Percentiles rank a stretch among this genome's conserved stretches.
These are phyloP conservation scores for Genyomyrus donnyi DNA, from an alignment of 2,113 vertebrate species.

Conservation along the genomic window DNA sequence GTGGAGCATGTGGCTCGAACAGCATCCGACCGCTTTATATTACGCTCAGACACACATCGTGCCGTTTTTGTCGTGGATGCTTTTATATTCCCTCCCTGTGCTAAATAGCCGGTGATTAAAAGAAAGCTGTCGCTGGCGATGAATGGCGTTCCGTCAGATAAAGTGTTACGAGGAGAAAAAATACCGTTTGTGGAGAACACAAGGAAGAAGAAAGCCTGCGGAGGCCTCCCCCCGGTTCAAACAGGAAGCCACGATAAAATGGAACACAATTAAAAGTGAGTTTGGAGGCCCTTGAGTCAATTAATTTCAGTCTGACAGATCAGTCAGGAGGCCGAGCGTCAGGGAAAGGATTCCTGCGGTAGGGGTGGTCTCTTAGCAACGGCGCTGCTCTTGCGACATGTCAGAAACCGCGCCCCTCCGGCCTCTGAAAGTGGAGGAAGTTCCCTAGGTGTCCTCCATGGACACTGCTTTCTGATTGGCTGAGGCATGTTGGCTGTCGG, in stretches of 20 bases:
- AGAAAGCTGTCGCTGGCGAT: constrained; percentile 3
- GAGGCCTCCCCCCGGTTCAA: constrained; percentile 21
- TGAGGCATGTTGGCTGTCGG: constrained; percentile 74
- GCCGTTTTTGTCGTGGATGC: neutral
- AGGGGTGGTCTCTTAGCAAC: constrained; percentile 71
- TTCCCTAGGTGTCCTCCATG: constrained; percentile 78
- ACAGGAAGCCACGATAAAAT: constrained; percentile 38
- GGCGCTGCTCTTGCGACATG: constrained; percentile 47
- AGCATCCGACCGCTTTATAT: neutral
- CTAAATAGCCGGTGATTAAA: constrained; percentile 30
- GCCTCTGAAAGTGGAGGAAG: constrained; percentile 61
- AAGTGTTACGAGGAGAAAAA: neutral
- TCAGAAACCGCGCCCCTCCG: constrained; percentile 61
- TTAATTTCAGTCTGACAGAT: constrained; percentile 44
- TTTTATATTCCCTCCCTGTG: neutral
- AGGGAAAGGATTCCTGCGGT: constrained; percentile 42
- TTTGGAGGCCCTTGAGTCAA: constrained; percentile 40
- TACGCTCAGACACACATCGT: neutral
- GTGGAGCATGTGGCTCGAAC: constrained; percentile 8
- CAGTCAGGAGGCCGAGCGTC: constrained; percentile 43
- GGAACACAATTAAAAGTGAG: constrained; percentile 52
- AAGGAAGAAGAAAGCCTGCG: constrained; percentile 8
- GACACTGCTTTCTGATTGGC: constrained; percentile 69
- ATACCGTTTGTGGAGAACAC: constrained; percentile 4
- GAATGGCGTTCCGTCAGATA: constrained; percentile 23